Conservation (phyloP, 53 echinoderm and acorn worm genomes). For the Zoroaster sp. region DNA sequence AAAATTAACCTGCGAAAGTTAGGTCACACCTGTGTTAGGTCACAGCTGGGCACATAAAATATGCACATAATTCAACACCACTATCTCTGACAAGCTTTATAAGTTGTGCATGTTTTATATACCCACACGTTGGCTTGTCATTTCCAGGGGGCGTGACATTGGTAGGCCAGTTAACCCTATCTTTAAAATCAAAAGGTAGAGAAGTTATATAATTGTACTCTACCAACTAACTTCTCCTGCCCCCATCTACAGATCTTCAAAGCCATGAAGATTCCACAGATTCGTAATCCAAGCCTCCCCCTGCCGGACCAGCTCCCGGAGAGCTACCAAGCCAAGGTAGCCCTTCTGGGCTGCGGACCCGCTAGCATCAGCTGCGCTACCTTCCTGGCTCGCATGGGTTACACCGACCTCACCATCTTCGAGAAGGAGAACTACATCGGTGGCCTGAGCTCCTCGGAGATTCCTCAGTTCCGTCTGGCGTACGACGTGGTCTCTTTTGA, state of each 20-base stretch:
- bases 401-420: slow-evolving; percentile 84
- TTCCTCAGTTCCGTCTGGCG: slow-evolving; percentile 93
- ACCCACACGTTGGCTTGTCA: too few species aligned
- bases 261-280: slow-evolving; percentile 94
- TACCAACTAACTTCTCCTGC: not conserved
- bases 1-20: too few species aligned
- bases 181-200: too few species aligned
- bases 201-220: not conserved
- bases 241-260: slow-evolving; percentile 75
- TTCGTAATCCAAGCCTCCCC: slow-evolving; percentile 74
- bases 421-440: slow-evolving; percentile 95
- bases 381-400: slow-evolving; percentile 89
- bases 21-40: too few species aligned
- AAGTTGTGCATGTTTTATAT: too few species aligned
- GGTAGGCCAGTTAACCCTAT: too few species aligned
- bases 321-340: slow-evolving; percentile 82
- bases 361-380: slow-evolving; percentile 98
- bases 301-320: slow-evolving; percentile 81
- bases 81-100: too few species aligned
- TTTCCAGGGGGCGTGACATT: too few species aligned
- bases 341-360: slow-evolving; percentile 96
- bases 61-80: too few species aligned
- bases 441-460: slow-evolving; percentile 92
- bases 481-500: slow-evolving; percentile 91
- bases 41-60: too few species aligned